Evolutionary conservation across 2,113 vertebrate genomes (phyloP).

Genomic region (Apteryx mantelli): DNA sequence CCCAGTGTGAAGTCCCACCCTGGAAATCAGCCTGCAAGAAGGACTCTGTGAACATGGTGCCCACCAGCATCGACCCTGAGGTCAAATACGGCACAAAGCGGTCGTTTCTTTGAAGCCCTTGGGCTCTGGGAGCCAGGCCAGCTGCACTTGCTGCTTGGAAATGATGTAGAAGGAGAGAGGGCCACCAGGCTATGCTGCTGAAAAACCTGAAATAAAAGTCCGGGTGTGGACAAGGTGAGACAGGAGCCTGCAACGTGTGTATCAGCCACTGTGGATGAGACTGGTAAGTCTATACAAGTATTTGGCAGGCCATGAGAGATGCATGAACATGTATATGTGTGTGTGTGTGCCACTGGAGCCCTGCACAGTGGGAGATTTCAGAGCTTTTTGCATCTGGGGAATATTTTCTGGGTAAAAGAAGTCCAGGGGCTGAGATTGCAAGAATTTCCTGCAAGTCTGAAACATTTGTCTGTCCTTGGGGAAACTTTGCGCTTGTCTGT

Average conservation of each 20-base stretch:
- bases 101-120: background rate
- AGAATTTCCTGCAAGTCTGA: background rate
- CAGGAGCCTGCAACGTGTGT: background rate
- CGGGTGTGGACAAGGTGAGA: background rate
- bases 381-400: background rate
- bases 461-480: background rate
- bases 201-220: too few species aligned
- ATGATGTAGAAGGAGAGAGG: fast-evolving
- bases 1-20: background rate
- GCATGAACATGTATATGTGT: fast-evolving
- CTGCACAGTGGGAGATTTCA: background rate
- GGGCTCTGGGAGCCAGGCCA: background rate
- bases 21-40: background rate
- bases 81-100: too few species aligned
- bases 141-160: background rate
- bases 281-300: background rate
- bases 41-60: background rate
- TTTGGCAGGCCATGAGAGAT: background rate
- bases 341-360: background rate
- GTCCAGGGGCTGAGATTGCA: background rate
- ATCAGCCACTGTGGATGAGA: background rate
- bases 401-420: background rate
- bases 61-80: too few species aligned
- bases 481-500: background rate
- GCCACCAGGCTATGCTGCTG: background rate